A percentile compares a stretch with the other conserved stretches of the same genome.
phyloP scores from a whole-genome alignment of 1,140 invertebrate species.

The Eriocheir sinensis region DNA sequence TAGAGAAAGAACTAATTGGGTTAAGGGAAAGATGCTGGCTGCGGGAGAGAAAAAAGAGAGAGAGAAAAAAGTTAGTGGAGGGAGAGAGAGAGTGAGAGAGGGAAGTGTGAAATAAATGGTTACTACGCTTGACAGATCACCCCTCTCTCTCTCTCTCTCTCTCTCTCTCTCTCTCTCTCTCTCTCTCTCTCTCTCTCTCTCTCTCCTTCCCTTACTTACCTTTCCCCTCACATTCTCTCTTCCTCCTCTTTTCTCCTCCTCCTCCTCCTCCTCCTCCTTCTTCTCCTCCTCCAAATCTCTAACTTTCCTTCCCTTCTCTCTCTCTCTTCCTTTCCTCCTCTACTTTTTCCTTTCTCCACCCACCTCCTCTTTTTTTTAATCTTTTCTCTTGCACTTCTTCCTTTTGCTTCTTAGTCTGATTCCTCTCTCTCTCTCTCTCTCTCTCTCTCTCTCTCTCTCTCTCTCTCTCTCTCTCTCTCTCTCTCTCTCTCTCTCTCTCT shows the following conservation, averaged over 20 bases:
- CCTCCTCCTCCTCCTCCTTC: too few relatives aligned
- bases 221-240: too few relatives aligned
- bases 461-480: too few relatives aligned
- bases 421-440: background rate
- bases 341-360: too few relatives aligned
- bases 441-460: background rate
- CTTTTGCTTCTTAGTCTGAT: too few relatives aligned
- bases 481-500: background rate
- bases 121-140: slow-evolving; percentile 13
- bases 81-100: background rate
- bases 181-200: slow-evolving; percentile 22
- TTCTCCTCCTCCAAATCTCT: too few relatives aligned
- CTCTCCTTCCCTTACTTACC: too few relatives aligned
- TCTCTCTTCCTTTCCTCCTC: too few relatives aligned
- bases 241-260: too few relatives aligned
- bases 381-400: too few relatives aligned
- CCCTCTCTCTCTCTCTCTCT: background rate
- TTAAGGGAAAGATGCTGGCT: background rate
- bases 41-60: background rate
- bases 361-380: too few relatives aligned
- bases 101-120: slow-evolving; percentile 10
- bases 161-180: slow-evolving; percentile 15
- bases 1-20: slow-evolving; percentile 14
- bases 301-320: too few relatives aligned
- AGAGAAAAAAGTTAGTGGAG: background rate